Evolutionary conservation across 2,888 invertebrate species (phyloP), one percentile per base, ranked within the genome.

Genomic region (Bruchidius siliquastri): DNA sequence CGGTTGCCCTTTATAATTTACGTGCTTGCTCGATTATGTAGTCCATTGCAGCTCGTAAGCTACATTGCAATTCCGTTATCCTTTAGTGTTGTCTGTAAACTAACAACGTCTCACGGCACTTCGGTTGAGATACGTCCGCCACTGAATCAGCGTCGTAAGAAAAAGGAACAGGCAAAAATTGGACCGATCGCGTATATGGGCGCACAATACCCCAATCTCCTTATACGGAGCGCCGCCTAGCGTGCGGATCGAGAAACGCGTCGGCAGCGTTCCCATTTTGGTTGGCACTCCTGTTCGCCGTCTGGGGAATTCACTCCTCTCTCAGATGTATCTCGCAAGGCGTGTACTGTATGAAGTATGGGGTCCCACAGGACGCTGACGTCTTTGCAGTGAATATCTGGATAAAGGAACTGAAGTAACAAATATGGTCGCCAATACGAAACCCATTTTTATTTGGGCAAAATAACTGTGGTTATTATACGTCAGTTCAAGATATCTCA

Each of bases 201-300:
- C 84, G 84, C 83, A 84, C 84, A 85, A 85, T 85, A 85, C 85
- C 85, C 85, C 85, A 85, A 85, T 85, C 84, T 84, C 80, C 83
- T 83, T 78, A 74, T 81, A 82, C 82, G 74, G 82, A 83, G 82
- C 49, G 18, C 49, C 49, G 49, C 49, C 49, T 4, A 49, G 49
- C 18, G 49, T 13, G 49, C 10, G 13, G 13, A 49, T 1, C 49
- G 49, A 30, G 8, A 30, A 3, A 8, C 30, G 8, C 49, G 49
- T 8, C 83, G 84, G 82, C 85, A 84, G 84, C 84, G 84, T 84
- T 85, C 85, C 84, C 84, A 84, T 84, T 85, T 85, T 85, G 84
- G 85, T 83, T 84, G 84, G 83, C 77, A 77, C 75, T 81, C 82
- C 81, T 81, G 82, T 80, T 26, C 26, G 26, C 3, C 81, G 83